Conservation (phyloP, 2,888 invertebrate species). For the Meteorus cinctellus region DNA sequence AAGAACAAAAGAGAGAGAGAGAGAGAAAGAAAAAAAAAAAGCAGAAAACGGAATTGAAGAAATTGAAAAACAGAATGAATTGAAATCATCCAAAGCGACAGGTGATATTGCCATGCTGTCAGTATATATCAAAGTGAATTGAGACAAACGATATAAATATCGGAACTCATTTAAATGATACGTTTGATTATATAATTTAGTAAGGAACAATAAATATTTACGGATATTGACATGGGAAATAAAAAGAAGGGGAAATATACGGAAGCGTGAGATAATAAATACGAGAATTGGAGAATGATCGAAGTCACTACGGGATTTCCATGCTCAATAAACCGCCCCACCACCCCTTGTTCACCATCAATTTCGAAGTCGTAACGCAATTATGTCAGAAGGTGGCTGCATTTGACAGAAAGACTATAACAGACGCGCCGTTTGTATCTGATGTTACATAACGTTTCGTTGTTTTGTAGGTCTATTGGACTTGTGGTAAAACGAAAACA, state of each 20-base stretch:
- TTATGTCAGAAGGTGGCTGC: constrained; percentile 66
- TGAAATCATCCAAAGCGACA: neutral
- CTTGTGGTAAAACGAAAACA: constrained; percentile 10
- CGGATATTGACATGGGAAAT: neutral
- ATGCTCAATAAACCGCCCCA: constrained; percentile 34
- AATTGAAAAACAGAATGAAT: neutral
- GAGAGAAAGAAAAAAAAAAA: neutral
- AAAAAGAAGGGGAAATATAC: neutral
- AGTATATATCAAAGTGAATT: neutral
- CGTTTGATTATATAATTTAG: neutral
- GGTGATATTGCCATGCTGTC: neutral
- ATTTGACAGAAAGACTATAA: constrained; percentile 69
- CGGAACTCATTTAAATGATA: neutral
- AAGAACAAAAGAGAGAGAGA: constrained; percentile 30
- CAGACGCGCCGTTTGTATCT: constrained; percentile 62
- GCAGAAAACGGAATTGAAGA: neutral
- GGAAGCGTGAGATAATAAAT: neutral
- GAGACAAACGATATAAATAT: neutral
- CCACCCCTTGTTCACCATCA: constrained; percentile 50
- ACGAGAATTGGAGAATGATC: neutral
- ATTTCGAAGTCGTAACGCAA: constrained; percentile 65
- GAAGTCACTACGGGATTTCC: constrained; percentile 21
- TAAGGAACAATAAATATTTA: neutral
- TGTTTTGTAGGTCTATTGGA: constrained; percentile 3
- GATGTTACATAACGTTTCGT: constrained; percentile 46